These are phyloP conservation scores for Tenthredo notha DNA, from an alignment of 2,888 invertebrate genomes.

Conservation along the genomic window DNA sequence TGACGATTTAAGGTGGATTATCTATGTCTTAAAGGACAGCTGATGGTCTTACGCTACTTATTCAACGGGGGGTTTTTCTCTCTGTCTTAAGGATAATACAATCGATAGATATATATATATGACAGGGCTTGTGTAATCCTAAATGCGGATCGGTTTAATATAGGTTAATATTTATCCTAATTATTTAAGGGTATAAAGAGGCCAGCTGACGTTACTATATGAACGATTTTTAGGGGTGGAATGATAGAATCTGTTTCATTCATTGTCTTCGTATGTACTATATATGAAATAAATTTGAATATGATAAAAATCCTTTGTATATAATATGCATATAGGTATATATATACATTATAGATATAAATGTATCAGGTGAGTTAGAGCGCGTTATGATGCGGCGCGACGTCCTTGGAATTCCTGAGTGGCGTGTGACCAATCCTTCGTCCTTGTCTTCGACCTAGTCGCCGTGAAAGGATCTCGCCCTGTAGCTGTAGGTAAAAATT, in stretches of 20 bases:
- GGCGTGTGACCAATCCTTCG: slow-evolving; percentile 51
- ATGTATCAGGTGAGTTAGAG: slow-evolving; percentile 28
- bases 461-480: slow-evolving; percentile 44
- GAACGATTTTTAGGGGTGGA: background rate
- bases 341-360: too few relatives aligned
- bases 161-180: slow-evolving; percentile 70
- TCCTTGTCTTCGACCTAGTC: slow-evolving; percentile 52
- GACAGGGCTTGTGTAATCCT: slow-evolving; percentile 23
- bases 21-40: background rate
- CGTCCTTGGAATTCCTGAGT: slow-evolving; percentile 52
- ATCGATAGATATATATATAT: too few relatives aligned
- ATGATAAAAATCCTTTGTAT: background rate
- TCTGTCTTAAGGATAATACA: background rate
- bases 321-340: background rate
- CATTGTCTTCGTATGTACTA: background rate
- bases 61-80: background rate
- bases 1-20: background rate
- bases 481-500: background rate
- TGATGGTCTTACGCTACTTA: background rate
- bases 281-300: background rate
- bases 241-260: background rate
- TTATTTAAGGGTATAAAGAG: slow-evolving; percentile 66
- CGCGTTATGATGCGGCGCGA: slow-evolving; percentile 44
- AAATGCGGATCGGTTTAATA: slow-evolving; percentile 67
- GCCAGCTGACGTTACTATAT: too few relatives aligned